Percentiles rank a stretch among this genome's conserved stretches.
Evolutionary conservation across 2,888 invertebrate species (phyloP).

Genomic region (Odontocolon sp.): DNA sequence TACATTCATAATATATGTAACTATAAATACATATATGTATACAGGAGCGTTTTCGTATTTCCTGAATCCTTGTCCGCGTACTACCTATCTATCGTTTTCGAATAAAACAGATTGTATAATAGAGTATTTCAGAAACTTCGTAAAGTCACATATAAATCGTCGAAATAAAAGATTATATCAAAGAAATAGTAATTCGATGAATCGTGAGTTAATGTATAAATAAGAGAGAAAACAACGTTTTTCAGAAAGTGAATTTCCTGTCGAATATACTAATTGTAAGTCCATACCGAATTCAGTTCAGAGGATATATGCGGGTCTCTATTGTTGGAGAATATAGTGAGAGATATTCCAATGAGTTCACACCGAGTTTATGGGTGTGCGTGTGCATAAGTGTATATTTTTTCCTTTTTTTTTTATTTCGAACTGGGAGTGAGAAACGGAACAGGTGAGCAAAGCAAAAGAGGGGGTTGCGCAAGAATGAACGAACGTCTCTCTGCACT

Average conservation of each 20-base stretch:
- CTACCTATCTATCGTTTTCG: not conserved
- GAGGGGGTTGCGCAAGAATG: conserved; percentile 56
- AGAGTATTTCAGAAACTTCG: not conserved
- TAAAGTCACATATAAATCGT: not conserved
- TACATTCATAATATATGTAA: conserved; percentile 42
- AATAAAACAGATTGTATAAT: not conserved
- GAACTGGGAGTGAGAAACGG: conserved; percentile 42
- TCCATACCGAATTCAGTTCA: not conserved
- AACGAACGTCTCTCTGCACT: conserved; percentile 44
- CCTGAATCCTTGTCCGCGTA: not conserved
- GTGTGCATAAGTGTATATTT: conserved; percentile 50
- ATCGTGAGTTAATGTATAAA: not conserved
- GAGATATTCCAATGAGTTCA: conserved; percentile 42
- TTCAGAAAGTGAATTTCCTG: not conserved
- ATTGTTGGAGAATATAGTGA: conserved; percentile 48
- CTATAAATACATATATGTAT: conserved; percentile 16
- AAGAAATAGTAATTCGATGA: too few relatives aligned
- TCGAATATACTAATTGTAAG: too few relatives aligned
- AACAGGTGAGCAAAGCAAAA: conserved; percentile 57
- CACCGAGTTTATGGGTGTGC: conserved; percentile 12
- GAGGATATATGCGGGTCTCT: not conserved
- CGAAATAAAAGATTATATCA: not conserved
- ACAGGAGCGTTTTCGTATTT: not conserved
- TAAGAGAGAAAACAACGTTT: not conserved
- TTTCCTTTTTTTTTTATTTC: conserved; percentile 3